A percentile compares a stretch with the other conserved stretches of the same genome.
Evolutionary conservation across 2,797 vertebrate species (phyloP).

Genomic region (Glyptemys insculpta): DNA sequence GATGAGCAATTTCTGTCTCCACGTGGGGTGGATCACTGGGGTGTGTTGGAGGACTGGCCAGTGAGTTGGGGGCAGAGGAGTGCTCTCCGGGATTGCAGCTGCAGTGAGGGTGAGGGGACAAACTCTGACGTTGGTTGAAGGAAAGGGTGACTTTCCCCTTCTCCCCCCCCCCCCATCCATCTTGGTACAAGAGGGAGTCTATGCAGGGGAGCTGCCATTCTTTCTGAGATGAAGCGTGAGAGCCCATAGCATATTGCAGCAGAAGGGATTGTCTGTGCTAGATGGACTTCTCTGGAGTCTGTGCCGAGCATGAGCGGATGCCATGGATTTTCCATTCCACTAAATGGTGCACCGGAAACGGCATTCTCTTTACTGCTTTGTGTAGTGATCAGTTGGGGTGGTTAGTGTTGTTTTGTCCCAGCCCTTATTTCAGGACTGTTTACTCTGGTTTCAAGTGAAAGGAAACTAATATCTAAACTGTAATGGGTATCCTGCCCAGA

Average conservation of each 20-base stretch:
- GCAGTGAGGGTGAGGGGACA: neutral
- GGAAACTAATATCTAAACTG: neutral
- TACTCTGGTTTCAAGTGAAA: constrained; percentile 17
- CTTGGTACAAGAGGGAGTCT: neutral
- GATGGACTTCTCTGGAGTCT: accelerated
- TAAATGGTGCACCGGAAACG: neutral
- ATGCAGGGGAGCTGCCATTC: neutral
- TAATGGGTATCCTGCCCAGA: neutral
- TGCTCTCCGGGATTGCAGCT: neutral
- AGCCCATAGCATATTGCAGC: accelerated
- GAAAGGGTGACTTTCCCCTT: neutral
- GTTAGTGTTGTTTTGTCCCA: neutral
- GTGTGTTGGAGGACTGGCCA: accelerated
- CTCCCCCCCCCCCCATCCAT: accelerated
- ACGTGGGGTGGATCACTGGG: neutral
- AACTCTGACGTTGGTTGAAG: accelerated
- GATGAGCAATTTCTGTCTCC: neutral
- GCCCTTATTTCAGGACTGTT: accelerated
- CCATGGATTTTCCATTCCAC: accelerated
- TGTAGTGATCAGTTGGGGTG: neutral
- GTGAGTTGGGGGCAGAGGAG: neutral
- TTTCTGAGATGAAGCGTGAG: neutral
- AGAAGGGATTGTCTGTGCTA: neutral
- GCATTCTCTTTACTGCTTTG: neutral
- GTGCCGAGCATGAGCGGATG: neutral